A percentile compares a stretch with the other conserved stretches of the same genome.
These are phyloP conservation scores for Leptinotarsa peninsularis DNA, from an alignment of 2,888 invertebrate genomes.

Conservation along the genomic window DNA sequence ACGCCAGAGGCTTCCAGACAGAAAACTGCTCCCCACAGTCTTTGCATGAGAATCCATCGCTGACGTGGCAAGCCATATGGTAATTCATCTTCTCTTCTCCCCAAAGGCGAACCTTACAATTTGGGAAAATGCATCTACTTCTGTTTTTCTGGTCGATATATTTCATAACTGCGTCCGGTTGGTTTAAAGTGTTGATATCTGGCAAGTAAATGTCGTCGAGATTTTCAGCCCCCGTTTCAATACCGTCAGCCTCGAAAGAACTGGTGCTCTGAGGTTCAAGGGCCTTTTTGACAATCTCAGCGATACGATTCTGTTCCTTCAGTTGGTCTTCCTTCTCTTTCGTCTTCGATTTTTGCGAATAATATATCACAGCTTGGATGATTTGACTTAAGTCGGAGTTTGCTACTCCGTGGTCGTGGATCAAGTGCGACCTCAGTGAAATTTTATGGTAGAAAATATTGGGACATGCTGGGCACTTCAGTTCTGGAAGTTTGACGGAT, in stretches of 20 bases:
- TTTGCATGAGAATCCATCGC: slow-evolving; percentile 72
- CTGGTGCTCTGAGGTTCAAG: neutral
- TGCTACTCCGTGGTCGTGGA: slow-evolving; percentile 77
- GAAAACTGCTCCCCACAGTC: slow-evolving; percentile 73
- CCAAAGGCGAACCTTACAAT: slow-evolving; percentile 71
- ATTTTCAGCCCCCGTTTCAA: neutral
- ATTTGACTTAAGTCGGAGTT: slow-evolving; percentile 72
- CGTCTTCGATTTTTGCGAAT: slow-evolving; percentile 56
- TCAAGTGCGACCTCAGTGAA: slow-evolving; percentile 74
- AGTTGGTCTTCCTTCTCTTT: slow-evolving; percentile 41
- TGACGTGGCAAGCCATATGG: slow-evolving; percentile 69
- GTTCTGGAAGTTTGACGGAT: slow-evolving; percentile 69
- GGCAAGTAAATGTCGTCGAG: neutral
- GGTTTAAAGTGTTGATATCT: slow-evolving; percentile 46
- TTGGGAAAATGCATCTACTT: slow-evolving; percentile 69
- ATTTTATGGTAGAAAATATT: slow-evolving; percentile 74
- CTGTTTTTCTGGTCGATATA: slow-evolving; percentile 46
- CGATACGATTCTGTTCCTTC: slow-evolving; percentile 24
- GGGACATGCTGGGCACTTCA: slow-evolving; percentile 76
- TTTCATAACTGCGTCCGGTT: slow-evolving; percentile 47
- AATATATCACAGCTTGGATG: slow-evolving; percentile 69
- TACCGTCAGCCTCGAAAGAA: neutral
- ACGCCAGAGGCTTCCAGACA: slow-evolving; percentile 77
- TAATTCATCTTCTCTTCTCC: slow-evolving; percentile 72
- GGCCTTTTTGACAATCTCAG: neutral